Conservation (phyloP, 2,113 vertebrate species). For the Nerophis ophidion region DNA sequence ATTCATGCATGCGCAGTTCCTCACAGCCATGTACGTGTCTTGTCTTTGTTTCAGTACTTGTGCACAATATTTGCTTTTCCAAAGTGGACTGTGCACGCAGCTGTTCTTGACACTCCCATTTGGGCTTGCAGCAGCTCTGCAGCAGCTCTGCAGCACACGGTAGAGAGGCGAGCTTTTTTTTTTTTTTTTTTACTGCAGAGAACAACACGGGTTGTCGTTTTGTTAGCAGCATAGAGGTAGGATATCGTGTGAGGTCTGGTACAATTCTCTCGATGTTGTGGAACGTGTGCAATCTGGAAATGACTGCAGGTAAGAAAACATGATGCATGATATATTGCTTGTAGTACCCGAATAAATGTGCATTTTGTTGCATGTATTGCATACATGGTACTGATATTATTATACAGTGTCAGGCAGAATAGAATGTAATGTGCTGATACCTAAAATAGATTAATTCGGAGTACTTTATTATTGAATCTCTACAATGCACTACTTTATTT, state of each 20-base stretch:
- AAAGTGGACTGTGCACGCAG: conserved; percentile 43
- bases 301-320: conserved; percentile 28
- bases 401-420: neutral
- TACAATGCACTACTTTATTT: neutral
- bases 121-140: conserved; percentile 39
- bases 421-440: neutral
- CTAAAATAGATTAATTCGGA: neutral
- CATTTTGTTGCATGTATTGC: neutral
- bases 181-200: conserved; percentile 4
- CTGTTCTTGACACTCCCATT: conserved; percentile 52
- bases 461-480: neutral
- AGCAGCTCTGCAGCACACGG: conserved; percentile 35
- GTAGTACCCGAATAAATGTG: neutral
- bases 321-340: neutral
- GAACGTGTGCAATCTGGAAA: conserved; percentile 19
- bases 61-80: conserved; percentile 43
- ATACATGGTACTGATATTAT: neutral
- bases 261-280: conserved; percentile 14
- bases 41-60: conserved; percentile 24
- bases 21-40: conserved; percentile 38
- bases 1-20: conserved; percentile 17
- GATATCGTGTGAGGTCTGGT: neutral
- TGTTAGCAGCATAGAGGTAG: neutral
- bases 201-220: neutral
- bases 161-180: conserved; percentile 1